Evolutionary conservation across 2,888 invertebrate genomes (phyloP), one percentile per base, ranked within the genome.

Genomic region (Eupithecia dodoneata): DNA sequence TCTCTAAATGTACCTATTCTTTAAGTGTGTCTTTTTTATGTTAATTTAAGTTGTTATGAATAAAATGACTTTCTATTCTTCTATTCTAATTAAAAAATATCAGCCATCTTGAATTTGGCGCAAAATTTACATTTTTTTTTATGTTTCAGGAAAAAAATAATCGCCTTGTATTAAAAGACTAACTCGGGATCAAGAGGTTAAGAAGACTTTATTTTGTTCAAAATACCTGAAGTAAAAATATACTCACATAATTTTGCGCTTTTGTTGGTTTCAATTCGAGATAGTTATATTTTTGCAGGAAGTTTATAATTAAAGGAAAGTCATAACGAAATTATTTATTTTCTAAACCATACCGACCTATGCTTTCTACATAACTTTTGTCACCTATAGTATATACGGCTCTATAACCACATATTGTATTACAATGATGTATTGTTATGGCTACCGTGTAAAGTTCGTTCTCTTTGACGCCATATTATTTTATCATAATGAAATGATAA

Each of bases 81-180:
- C n/a, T n/a, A n/a, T n/a, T n/a, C n/a, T n/a, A n/a, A 30, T 30
- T 30, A 30, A 30, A 30, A 30, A 30, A 30, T 30, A 1, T n/a
- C n/a, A n/a, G n/a, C n/a, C n/a, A n/a, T n/a, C n/a, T 30, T 30
- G 30, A 30, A 30, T 30, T 30, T 1, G 1, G 30, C 30, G 30
- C 30, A 30, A 30, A 30, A 30, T 30, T 30, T 1, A 30, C 1
- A 1, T 18, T 12, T 30, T 63, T 63, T 63, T 12, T 47, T 47
- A 9, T 63, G 10, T 63, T 63, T 63, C 63, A 63, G 63, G 63
- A 63, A 63, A 30, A 30, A 30, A 63, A 63, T 30, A 63, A 63
- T 63, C 63, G 63, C 63, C 18, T 63, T 4, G 30, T 63, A 12
- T 63, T 63, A 63, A 63, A 63, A 63, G 2, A 63, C 63, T 18